Evolutionary conservation across 1,140 invertebrate genomes (phyloP).

Genomic region (Neodiprion fabricii): DNA sequence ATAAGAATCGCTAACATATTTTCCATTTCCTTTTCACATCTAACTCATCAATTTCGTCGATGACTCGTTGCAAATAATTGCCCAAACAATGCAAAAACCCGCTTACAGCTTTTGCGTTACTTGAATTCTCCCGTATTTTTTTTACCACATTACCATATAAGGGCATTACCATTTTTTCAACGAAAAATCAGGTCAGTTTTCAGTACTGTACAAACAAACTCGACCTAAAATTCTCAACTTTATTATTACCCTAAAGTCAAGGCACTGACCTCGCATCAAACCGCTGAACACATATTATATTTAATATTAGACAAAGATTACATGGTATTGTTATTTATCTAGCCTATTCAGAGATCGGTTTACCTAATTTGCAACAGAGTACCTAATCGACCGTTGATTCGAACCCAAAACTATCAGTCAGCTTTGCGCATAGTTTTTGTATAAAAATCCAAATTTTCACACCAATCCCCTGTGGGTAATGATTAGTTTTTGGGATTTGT

Average conservation of each 20-base stretch:
- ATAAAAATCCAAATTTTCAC: no score
- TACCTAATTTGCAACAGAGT: no score
- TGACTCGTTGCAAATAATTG: not conserved
- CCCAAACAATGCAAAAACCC: no score
- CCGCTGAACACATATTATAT: no score
- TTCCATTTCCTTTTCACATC: not conserved
- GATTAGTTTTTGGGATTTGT: no score
- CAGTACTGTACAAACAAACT: not conserved
- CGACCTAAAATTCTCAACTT: not conserved
- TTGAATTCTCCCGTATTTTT: conserved; percentile 16
- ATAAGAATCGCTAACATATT: conserved; percentile 14
- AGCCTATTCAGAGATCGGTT: no score
- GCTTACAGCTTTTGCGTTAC: not conserved
- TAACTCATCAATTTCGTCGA: not conserved
- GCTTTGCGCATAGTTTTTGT: no score
- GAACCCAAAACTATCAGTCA: not conserved
- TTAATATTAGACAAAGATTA: no score
- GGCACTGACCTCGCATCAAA: no score
- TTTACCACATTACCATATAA: conserved; percentile 47
- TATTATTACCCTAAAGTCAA: not conserved
- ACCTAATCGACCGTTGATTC: not conserved
- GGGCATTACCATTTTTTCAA: conserved; percentile 45
- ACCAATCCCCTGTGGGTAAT: no score
- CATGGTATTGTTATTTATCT: no score
- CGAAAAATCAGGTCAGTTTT: not conserved